Evolutionary conservation across 2,113 vertebrate genomes (phyloP), one percentile per base, ranked within the genome.

Genomic region (Mesitornis unicolor): DNA sequence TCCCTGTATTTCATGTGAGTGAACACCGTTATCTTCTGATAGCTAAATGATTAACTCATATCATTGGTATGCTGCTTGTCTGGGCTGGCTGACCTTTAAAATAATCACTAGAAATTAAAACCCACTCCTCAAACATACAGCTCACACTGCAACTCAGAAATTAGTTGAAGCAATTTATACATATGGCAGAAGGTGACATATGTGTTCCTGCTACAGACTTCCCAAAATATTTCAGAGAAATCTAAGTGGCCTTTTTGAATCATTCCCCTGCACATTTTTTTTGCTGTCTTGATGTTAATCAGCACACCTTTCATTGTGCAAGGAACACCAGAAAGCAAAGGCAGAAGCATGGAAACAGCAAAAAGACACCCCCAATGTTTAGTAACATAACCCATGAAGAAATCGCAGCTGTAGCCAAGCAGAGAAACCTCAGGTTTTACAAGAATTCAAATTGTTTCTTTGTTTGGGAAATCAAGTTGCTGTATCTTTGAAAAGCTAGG

Each of bases 211-310:
- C 31, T 89, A 57, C 68, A 91, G 35, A 90, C 57, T 87, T 95
- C 92, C 87, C 47, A 94, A 87, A 94, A 81, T 9, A 67, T 85
- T 95, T 94, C 63, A 84, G 73, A 87, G 57, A 92, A 71, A 91
- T 74, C 20, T 40, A 22, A 80, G 7, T 1, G 6, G 25, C 51
- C 45, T 97, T 90, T 96, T 47, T 87, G 22, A 33, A 68, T 64
- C 4, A 33, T 31, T 57, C 93, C 29, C 7, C 11, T 36, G 29
- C 8, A 48, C 4, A 51, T 33, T 53, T 61, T 90, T 93, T 90
- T 93, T 87, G 25, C 63, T 80, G 5, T 51, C 47, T 68, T 70
- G 4, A 13, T 86, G 36, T 8, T 91, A 80, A 96, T 92, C 48
- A 95, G 14, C n/a, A 31, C 12, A 63, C 10, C 7, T 78, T 59